Evolutionary conservation across 2,113 vertebrate genomes (phyloP).

Genomic region (Rousettus leschenaultii): DNA sequence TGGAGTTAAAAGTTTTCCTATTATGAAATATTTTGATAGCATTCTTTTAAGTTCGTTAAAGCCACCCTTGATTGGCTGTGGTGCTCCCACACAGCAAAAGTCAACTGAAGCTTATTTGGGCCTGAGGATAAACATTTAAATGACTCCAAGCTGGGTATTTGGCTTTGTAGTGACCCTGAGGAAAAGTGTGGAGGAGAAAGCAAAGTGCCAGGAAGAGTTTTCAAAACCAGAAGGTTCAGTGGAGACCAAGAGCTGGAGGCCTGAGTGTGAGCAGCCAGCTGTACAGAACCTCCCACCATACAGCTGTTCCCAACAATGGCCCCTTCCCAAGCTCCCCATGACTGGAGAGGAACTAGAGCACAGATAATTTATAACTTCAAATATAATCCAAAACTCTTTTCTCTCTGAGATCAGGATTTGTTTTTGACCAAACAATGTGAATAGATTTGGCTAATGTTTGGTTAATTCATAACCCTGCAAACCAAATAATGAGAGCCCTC

Average conservation of each 20-base stretch:
- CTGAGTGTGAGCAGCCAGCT: neutral
- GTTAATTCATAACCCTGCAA: conserved; percentile 61
- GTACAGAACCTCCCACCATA: neutral
- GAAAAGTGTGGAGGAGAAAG: conserved; percentile 32
- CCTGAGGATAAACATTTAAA: conserved; percentile 59
- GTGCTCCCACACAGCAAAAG: conserved; percentile 50
- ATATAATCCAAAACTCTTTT: conserved; percentile 40
- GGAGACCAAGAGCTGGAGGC: neutral
- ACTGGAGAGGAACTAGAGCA: conserved; percentile 28
- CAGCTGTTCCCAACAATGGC: conserved; percentile 32
- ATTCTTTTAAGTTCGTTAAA: conserved; percentile 42
- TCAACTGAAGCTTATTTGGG: neutral
- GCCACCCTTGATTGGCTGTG: conserved; percentile 14
- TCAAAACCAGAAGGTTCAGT: conserved; percentile 49
- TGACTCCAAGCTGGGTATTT: conserved; percentile 43
- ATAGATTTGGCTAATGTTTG: conserved; percentile 46
- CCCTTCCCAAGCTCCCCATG: neutral
- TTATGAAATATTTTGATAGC: conserved; percentile 48
- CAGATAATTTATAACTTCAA: conserved; percentile 43
- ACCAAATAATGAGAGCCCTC: conserved; percentile 34
- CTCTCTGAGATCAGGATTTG: conserved; percentile 26
- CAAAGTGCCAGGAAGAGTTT: conserved; percentile 58
- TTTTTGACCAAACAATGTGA: conserved; percentile 40
- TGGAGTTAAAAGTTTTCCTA: conserved; percentile 9
- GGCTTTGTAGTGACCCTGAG: conserved; percentile 40